Evolutionary conservation across 1,140 invertebrate genomes (phyloP), one percentile per base, ranked within the genome.

Genomic region (Neodiprion lecontei): DNA sequence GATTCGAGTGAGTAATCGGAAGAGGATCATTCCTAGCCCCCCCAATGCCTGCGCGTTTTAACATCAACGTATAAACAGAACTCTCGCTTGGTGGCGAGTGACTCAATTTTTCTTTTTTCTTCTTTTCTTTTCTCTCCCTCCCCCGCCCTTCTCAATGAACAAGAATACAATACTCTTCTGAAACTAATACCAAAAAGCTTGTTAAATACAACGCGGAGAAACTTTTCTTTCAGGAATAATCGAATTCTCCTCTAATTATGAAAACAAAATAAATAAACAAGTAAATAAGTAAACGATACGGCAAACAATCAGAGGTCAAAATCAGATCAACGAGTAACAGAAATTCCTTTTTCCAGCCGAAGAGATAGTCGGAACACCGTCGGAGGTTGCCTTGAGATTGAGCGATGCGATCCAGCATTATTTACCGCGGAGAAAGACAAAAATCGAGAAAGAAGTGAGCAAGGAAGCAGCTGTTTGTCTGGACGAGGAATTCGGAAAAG

Each of bases 1-100:
- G 53, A 61, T 61, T 61, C 53, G 53, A 61, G 53, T 61, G 53
- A 61, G 53, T 61, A 61, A 61, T 61, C 53, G 53, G n/a, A 61
- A 61, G 28, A 40, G 28, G 28, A 40, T 40, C 28, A 40, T 40
- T 40, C 28, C 28, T 40, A 40, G 28, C 28, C 28, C 28, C 28
- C 28, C 28, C 17, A 21, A 40, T 40, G 28, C 28, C 28, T 40
- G 28, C 28, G 28, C 28, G 28, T 40, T 40, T 40, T 40, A 40
- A 40, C 28, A 5, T 40, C 28, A 40, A 40, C 28, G 28, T 40
- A 40, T 40, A 40, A 40, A 40, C 28, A 40, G 28, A 40, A 40
- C 28, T 40, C 28, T 40, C 28, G 28, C 28, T 40, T 40, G 28
- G 28, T 40, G 28, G 28, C 28, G 28, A 40, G 28, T 40, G 28